These are phyloP conservation scores for Platanista minor DNA, from an alignment of 2,113 vertebrate genomes.

Conservation along the genomic window DNA sequence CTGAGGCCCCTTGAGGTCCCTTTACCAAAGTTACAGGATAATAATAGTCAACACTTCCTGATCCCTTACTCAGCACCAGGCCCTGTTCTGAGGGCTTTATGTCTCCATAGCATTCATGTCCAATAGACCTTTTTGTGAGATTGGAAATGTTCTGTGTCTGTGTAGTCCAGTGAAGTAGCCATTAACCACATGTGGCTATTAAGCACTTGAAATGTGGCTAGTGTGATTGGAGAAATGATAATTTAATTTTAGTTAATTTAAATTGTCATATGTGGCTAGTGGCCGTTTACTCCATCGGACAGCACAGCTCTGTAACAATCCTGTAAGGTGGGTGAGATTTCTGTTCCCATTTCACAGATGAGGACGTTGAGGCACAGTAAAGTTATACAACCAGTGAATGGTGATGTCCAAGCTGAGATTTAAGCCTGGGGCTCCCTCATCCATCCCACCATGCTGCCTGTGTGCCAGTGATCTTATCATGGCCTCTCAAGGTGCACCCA, in stretches of 20 bases:
- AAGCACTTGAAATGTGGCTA: neutral
- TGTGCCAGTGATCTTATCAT: neutral
- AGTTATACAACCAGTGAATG: neutral
- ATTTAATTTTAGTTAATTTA: neutral
- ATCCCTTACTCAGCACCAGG: neutral
- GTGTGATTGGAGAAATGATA: neutral
- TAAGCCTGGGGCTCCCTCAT: neutral
- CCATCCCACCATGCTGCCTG: neutral
- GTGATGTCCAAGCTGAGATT: neutral
- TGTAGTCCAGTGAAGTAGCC: neutral
- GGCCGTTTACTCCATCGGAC: neutral
- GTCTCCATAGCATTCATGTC: neutral
- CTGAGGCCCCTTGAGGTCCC: neutral
- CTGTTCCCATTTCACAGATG: neutral
- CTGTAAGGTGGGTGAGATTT: neutral
- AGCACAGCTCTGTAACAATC: neutral
- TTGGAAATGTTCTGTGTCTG: neutral
- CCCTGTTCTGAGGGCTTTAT: neutral
- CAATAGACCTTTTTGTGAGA: neutral
- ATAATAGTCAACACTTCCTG: neutral
- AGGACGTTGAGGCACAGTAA: neutral
- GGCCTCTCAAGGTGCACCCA: neutral
- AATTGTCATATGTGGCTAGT: neutral
- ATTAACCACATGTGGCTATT: neutral
- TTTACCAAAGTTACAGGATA: neutral